Percentiles rank a stretch among this genome's conserved stretches.
These are phyloP conservation scores for Doris montereyensis DNA, from an alignment of 2,888 invertebrate genomes.

Conservation along the genomic window DNA sequence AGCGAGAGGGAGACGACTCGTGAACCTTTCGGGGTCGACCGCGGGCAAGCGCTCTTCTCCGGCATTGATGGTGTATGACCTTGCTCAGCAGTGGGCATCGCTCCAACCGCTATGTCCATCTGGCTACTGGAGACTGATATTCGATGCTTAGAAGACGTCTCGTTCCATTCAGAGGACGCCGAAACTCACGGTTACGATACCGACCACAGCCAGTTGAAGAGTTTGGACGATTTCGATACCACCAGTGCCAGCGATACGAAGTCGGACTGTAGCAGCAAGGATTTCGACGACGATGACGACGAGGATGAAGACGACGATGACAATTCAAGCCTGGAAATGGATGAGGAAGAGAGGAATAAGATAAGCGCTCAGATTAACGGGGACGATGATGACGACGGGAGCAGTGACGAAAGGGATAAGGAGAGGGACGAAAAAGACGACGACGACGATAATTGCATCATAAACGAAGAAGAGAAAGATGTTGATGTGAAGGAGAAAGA, in stretches of 20 bases:
- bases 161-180: no score
- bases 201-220: no score
- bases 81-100: no score
- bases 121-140: background rate
- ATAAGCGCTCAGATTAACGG: conserved; percentile 36
- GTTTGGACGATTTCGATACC: no score
- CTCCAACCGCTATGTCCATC: no score
- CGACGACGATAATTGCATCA: background rate
- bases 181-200: no score
- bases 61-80: no score
- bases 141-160: background rate
- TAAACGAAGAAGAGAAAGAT: background rate
- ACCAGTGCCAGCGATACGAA: no score
- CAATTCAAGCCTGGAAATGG: conserved; percentile 32
- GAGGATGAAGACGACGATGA: conserved; percentile 38
- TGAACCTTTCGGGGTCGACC: no score
- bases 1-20: no score
- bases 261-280: no score
- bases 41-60: no score
- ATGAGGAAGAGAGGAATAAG: conserved; percentile 37
- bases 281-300: background rate
- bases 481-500: background rate
- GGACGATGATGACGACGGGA: conserved; percentile 17
- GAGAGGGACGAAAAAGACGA: background rate
- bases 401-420: conserved; percentile 8